These are phyloP conservation scores for Florisuga fusca DNA, from an alignment of 2,797 vertebrate species.

Conservation along the genomic window DNA sequence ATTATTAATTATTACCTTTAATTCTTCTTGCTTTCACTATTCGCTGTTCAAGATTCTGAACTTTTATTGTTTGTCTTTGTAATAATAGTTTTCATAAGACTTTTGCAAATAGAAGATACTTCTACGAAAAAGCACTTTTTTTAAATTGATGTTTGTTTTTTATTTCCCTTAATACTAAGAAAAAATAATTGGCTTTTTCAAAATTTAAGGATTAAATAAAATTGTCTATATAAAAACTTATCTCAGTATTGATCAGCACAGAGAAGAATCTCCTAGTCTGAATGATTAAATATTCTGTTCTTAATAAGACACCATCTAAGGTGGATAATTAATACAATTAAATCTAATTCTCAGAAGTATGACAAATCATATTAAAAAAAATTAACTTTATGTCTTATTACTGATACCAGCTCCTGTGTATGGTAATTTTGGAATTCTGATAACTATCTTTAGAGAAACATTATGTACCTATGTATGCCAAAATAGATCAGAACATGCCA, in stretches of 20 bases:
- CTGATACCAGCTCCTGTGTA: constrained; percentile 13
- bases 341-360: constrained; percentile 36
- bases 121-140: background rate
- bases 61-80: background rate
- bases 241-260: background rate
- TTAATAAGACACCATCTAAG: constrained; percentile 10
- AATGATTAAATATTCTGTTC: constrained; percentile 19
- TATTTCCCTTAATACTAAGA: background rate
- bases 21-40: background rate
- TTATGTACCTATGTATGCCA: background rate
- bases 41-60: background rate
- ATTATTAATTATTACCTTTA: background rate
- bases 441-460: background rate
- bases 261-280: background rate
- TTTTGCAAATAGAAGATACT: background rate
- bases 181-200: background rate
- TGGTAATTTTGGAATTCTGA: background rate
- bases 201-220: background rate
- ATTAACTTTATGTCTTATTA: constrained; percentile 9
- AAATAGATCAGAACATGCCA: background rate
- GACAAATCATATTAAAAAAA: constrained; percentile 54
- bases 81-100: background rate
- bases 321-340: constrained; percentile 51
- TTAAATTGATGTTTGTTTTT: background rate
- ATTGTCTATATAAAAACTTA: background rate